These are phyloP conservation scores for Idaea straminata DNA, from an alignment of 2,888 invertebrate species.

Conservation along the genomic window DNA sequence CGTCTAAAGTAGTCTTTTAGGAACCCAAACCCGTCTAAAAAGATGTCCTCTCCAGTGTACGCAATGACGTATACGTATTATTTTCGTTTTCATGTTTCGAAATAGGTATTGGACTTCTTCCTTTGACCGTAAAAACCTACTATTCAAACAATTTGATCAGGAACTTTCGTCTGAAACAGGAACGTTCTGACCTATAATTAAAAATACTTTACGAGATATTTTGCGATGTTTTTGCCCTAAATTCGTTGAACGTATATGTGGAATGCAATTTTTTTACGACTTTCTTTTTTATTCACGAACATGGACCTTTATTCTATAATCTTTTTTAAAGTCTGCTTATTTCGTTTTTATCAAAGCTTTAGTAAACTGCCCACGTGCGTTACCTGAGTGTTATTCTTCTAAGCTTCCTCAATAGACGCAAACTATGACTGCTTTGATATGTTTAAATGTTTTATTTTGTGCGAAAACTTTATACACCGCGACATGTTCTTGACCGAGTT, in stretches of 20 bases:
- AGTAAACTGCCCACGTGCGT: too few relatives aligned
- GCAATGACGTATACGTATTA: neutral
- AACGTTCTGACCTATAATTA: neutral
- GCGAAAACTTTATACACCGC: too few relatives aligned
- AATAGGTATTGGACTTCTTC: neutral
- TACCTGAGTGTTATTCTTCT: too few relatives aligned
- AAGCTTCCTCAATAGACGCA: too few relatives aligned
- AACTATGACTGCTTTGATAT: too few relatives aligned
- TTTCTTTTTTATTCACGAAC: neutral
- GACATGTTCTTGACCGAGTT: too few relatives aligned
- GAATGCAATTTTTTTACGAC: neutral
- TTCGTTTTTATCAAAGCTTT: too few relatives aligned
- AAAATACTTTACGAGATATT: conserved; percentile 1
- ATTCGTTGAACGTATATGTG: neutral
- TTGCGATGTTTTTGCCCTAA: conserved; percentile 2
- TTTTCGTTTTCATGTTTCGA: neutral
- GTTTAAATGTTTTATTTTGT: too few relatives aligned
- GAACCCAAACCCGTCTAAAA: too few relatives aligned
- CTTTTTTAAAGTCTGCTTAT: too few relatives aligned
- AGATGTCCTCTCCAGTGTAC: conserved; percentile 11
- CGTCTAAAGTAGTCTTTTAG: too few relatives aligned
- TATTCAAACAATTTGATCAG: neutral
- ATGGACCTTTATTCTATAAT: neutral
- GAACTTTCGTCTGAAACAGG: neutral
- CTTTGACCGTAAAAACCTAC: neutral